Evolutionary conservation across 2,888 invertebrate genomes (phyloP), one percentile per base, ranked within the genome.

Genomic region (Eupithecia subfuscata): DNA sequence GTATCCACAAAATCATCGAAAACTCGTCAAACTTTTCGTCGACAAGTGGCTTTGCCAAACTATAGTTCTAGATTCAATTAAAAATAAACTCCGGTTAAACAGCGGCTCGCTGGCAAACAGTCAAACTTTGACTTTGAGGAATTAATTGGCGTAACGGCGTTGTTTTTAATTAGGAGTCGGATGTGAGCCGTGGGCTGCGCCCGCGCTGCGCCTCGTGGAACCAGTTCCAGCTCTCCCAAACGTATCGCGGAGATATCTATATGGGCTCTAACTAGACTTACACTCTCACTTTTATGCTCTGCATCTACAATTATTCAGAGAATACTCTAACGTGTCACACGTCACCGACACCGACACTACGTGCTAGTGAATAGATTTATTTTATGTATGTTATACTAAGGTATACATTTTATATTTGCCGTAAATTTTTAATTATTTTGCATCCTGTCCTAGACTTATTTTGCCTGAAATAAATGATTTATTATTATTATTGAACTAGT

Each of bases 131-230:
- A 91, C 92, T 93, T 93, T 92, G 92, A 91, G 86, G 86, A 94
- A 89, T 94, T 95, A 94, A 94, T 94, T 94, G 89, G 89, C 94
- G 94, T 91, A 89, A 93, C 94, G 92, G 87, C 87, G 84, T 84
- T 84, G 85, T 86, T 88, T 89, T 91, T 92, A 92, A 92, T 93
- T 82, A 63, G 0, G 30, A 85, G 84, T 85, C 82, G 83, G 87
- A 85, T 16, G 30, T 30, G 6, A 3, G 63, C 30, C 64, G 64
- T 9, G 18, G 64, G 25, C 16, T 7, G 30, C 34, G 25, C 25
- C 25, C 16, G 30, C 30, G 30, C 25, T 5, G 25, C 25, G 64
- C 52, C 40, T 6, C 2, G 18, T n/a, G 48, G 48, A 52, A n/a
- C 52, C 52, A 52, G 52, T n/a, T 7, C 16, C 22, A 45, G 60